A percentile compares a stretch with the other conserved stretches of the same genome.
phyloP scores from a whole-genome alignment of 2,888 invertebrate genomes.

The Proisotoma minuta region DNA sequence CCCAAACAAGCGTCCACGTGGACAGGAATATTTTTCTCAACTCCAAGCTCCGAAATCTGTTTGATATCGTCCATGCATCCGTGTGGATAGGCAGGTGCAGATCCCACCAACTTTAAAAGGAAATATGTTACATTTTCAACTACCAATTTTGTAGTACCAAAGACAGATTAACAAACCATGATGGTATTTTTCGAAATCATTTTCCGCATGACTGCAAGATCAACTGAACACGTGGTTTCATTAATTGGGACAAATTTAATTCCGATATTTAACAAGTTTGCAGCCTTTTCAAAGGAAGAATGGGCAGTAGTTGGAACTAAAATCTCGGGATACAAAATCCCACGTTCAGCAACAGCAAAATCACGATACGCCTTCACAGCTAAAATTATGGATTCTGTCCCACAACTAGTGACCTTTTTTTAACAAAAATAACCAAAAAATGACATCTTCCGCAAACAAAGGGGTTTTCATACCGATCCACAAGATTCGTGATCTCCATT shows the following conservation, averaged over 20 bases:
- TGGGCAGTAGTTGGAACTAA: constrained; percentile 84
- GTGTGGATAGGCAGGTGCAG: constrained; percentile 92
- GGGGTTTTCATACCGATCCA: constrained; percentile 62
- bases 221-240: constrained; percentile 67
- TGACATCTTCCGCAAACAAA: neutral
- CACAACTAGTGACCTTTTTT: constrained; percentile 90
- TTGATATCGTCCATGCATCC: constrained; percentile 91
- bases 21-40: constrained; percentile 77
- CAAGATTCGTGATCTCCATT: constrained; percentile 73
- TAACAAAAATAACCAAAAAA: too few relatives aligned
- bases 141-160: neutral
- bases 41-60: constrained; percentile 71
- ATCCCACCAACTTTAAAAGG: constrained; percentile 82
- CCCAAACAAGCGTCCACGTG: constrained; percentile 97
- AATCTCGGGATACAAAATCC: constrained; percentile 84
- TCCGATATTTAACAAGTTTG: constrained; percentile 73
- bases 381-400: constrained; percentile 95
- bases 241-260: constrained; percentile 73
- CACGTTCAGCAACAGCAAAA: constrained; percentile 65
- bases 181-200: constrained; percentile 83
- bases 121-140: too few relatives aligned
- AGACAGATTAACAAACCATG: constrained; percentile 62
- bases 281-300: constrained; percentile 94
- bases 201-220: constrained; percentile 68
- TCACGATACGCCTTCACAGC: constrained; percentile 94